A percentile compares a stretch with the other conserved stretches of the same genome.
Evolutionary conservation across 30 jellyfish, hydroid and myxozoan species (phyloP).

Genomic region (Cassiopea xamachana): DNA sequence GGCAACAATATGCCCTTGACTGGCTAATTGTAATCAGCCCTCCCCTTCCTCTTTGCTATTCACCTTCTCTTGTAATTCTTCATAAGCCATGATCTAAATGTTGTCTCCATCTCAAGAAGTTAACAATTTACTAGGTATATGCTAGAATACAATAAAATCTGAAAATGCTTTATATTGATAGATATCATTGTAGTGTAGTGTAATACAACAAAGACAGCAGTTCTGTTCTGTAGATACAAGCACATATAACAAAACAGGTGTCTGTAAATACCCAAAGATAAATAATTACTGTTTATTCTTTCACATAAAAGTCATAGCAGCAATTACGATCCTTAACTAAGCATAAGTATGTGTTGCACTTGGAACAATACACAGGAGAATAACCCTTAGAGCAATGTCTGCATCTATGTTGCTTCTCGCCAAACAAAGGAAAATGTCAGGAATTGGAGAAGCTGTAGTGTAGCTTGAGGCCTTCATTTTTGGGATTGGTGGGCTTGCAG

Average conservation of each 20-base stretch:
- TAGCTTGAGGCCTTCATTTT: too few species aligned
- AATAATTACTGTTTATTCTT: background rate
- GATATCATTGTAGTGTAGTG: background rate
- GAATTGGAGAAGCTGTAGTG: background rate
- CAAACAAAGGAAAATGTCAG: constrained; percentile 19
- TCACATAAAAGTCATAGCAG: background rate
- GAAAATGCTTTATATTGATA: background rate
- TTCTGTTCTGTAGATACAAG: too few species aligned
- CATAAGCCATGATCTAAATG: background rate
- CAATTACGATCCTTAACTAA: background rate
- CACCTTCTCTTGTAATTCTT: background rate
- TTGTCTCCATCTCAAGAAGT: background rate
- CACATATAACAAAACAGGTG: too few species aligned
- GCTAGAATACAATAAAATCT: background rate
- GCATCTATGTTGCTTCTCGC: constrained; percentile 20
- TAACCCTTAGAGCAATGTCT: constrained; percentile 11
- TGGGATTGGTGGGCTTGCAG: background rate
- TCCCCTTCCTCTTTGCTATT: background rate
- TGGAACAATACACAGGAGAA: background rate
- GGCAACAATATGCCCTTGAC: background rate
- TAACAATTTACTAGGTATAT: background rate
- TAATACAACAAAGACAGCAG: too few species aligned
- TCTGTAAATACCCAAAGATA: too few species aligned
- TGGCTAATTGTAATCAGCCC: background rate
- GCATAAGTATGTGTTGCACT: constrained; percentile 10